Evolutionary conservation across 2,797 vertebrate species (phyloP).

Genomic region (Chromis chromis): DNA sequence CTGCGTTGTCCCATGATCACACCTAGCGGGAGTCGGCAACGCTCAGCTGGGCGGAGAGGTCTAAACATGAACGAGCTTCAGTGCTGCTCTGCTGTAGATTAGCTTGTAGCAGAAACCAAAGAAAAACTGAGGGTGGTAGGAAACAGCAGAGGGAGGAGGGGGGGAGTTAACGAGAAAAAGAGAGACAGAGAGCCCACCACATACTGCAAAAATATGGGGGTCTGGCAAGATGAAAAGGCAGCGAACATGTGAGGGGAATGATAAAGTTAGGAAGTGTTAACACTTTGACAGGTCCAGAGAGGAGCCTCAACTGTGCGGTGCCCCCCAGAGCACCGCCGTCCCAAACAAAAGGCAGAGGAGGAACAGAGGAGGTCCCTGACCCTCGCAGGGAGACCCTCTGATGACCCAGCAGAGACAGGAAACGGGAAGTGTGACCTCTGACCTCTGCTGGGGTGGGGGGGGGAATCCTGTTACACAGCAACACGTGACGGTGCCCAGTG

Average conservation of each 20-base stretch:
- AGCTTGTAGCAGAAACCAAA: background rate
- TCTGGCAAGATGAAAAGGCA: constrained; percentile 30
- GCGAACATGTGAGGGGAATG: constrained; percentile 27
- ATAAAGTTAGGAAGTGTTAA: constrained; percentile 49
- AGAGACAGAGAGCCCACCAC: background rate
- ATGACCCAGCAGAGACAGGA: constrained; percentile 84
- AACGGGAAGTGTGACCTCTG: constrained; percentile 86
- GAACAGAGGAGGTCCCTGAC: constrained; percentile 79
- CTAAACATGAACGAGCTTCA: constrained; percentile 14
- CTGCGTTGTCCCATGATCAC: constrained; percentile 71
- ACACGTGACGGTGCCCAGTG: constrained; percentile 59
- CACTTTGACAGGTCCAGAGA: constrained; percentile 65
- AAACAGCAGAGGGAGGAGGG: background rate
- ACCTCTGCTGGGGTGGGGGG: constrained; percentile 59
- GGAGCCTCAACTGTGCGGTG: constrained; percentile 50
- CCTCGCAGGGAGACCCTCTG: constrained; percentile 81
- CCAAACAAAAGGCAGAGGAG: constrained; percentile 78
- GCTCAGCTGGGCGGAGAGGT: constrained; percentile 12
- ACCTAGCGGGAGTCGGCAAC: constrained; percentile 38
- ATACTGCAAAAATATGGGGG: constrained; percentile 12
- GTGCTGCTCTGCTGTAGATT: constrained; percentile 9
- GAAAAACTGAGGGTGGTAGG: background rate
- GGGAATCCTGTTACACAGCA: constrained; percentile 70
- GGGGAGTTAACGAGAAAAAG: background rate
- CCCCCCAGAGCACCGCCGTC: constrained; percentile 36